Evolutionary conservation across 2,888 invertebrate genomes (phyloP), one percentile per base, ranked within the genome.

Genomic region (Steinernema carpocapsae): DNA sequence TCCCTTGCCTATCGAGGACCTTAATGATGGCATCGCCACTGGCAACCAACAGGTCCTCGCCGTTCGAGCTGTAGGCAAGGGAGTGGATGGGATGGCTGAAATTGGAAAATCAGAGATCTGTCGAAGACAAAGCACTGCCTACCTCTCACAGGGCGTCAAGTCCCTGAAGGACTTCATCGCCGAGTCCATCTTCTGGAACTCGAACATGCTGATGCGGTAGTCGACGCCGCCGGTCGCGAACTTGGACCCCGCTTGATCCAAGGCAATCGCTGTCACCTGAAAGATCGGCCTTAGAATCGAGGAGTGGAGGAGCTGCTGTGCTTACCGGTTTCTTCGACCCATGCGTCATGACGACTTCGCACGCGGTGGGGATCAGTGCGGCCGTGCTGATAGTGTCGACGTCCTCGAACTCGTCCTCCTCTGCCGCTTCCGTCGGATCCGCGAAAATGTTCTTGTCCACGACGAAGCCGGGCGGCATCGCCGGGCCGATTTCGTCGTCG

Each of bases 151-250:
- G 3, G 86, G 86, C 3, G 79, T 73, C 19, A 85, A 46, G 32
- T 85, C 82, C 45, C 85, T 79, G 71, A 84, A 99, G 70, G 95
- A 94, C 72, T 82, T 75, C 79, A 86, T 72, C 0, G 82, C 75
- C 72, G 78, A 92, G 88, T 97, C 96, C 96, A 99, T 97, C 3
- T 97, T 97, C 78, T 95, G 94, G 90, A 99, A 99, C 88, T 99
- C 99, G 95, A 95, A 99, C 84, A 99, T 94, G 72, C 93, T 93
- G 0, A 99, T 93, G 82, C 95, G 64, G 71, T 96, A 99, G 88
- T 99, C 97, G 32, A 94, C 92, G 0, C 96, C 94, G 0, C 99
- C 99, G 0, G 94, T 93, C 0, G 94, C 92, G 48, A 94, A 88
- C 0, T 97, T 91, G 0, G 96, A 94, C 0, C 97, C 99, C 0